Base-by-base conservation (phyloP, 2,888 invertebrate genomes). In the Heliconius ismenius region DNA sequence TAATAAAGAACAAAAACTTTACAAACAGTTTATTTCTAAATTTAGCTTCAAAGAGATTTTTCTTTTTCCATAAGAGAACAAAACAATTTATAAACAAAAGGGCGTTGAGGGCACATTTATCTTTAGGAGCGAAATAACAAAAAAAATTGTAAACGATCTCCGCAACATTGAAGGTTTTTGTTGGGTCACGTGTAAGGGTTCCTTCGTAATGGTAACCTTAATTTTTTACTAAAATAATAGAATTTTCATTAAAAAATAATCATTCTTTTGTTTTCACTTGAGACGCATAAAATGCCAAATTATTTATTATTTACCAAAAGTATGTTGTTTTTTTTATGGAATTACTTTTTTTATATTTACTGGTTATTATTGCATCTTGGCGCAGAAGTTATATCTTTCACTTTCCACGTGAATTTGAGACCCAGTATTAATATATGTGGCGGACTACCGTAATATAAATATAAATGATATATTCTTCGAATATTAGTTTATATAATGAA, bases 71-170 rank as follows among this genome's bases (percentile, higher is more conserved):
- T 72, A 43, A 49, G 11, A 67, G 54, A 73, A 75, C 73, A 76
- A 76, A 73, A 75, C 64, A 70, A 72, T 69, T 75, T 64, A 73
- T 75, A 79, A 75, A 79, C 76, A 78, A 78, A 78, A 78, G 75
- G 63, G 68, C 75, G 65, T 75, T 76, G 64, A 75, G 73, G 78
- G 73, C 75, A 76, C 49, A 64, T 79, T 76, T 76, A 69, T 75
- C 73, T 73, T 28, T 32, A 60, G 62, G 69, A 54, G 65, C 65
- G 70, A 72, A 58, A n/a, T 64, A 24, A 58, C 58, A 58, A 65
- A 73, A 76, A n/a, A 70, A 73, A 69, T 43, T 75, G 75, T 77
- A 77, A 73, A 78, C 68, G 78, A 73, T 79, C 76, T 58, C 62
- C 10, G 73, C 72, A 79, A 75, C 78, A 75, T 74, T 77, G 70